Percentiles rank a stretch among this genome's conserved stretches.
These are phyloP conservation scores for Ceramica pisi DNA, from an alignment of 2,888 invertebrate genomes.

Conservation along the genomic window DNA sequence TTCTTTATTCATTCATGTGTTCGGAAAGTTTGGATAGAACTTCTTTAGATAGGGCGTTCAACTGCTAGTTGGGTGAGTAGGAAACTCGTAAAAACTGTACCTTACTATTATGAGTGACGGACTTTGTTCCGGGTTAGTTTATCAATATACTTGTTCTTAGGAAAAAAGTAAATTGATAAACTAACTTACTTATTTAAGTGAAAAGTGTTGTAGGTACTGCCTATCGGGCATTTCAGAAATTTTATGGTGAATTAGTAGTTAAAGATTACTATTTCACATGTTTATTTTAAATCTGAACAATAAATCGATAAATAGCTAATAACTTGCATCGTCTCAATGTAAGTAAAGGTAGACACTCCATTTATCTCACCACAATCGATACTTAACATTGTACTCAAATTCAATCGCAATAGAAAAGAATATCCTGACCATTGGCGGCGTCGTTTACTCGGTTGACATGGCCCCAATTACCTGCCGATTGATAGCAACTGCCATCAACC, in stretches of 20 bases:
- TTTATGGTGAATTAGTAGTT: neutral
- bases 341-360: neutral
- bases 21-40: slow-evolving; percentile 55
- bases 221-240: neutral
- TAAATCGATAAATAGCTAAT: neutral
- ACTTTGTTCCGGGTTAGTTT: slow-evolving; percentile 39
- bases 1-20: slow-evolving; percentile 61
- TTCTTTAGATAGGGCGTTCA: slow-evolving; percentile 48
- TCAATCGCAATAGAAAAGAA: slow-evolving; percentile 44
- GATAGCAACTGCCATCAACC: slow-evolving; percentile 82
- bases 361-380: slow-evolving; percentile 28
- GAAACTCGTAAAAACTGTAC: slow-evolving; percentile 57
- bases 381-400: slow-evolving; percentile 27
- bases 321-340: neutral
- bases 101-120: slow-evolving; percentile 56
- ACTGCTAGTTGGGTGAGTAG: slow-evolving; percentile 44
- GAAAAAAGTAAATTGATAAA: no score
- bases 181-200: no score
- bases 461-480: slow-evolving; percentile 88
- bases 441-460: slow-evolving; percentile 81
- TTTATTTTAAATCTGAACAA: neutral
- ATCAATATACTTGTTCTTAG: slow-evolving; percentile 52
- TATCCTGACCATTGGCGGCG: slow-evolving; percentile 73
- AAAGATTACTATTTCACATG: neutral
- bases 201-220: neutral